Conservation (phyloP, 2,797 vertebrate species). For the Sarcophilus harrisii region DNA sequence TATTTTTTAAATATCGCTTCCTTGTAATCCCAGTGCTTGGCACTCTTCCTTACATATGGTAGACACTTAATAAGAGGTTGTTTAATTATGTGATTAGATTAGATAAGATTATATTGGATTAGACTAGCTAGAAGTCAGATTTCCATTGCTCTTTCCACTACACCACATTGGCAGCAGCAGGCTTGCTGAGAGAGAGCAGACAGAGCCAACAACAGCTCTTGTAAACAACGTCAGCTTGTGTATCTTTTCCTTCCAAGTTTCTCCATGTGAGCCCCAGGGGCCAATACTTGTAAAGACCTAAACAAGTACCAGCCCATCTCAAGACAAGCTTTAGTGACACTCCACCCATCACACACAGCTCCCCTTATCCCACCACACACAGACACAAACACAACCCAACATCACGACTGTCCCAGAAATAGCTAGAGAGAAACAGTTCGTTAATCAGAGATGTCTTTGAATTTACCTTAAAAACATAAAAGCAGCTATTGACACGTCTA, state of each 20-base stretch:
- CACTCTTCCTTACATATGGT: background rate
- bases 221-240: background rate
- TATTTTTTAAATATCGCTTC: background rate
- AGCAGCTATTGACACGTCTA: background rate
- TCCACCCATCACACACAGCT: background rate
- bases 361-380: background rate
- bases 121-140: background rate
- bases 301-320: background rate
- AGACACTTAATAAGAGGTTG: background rate
- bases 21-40: background rate
- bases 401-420: background rate
- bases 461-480: background rate
- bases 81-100: background rate
- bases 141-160: background rate
- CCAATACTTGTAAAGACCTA: constrained; percentile 8
- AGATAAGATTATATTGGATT: background rate
- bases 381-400: background rate
- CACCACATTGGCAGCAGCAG: background rate
- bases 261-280: constrained; percentile 5
- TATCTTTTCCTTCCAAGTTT: constrained; percentile 16
- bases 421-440: constrained; percentile 5
- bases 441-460: background rate
- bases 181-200: background rate
- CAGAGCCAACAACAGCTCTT: background rate
- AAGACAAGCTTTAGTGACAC: background rate